Evolutionary conservation across 2,888 invertebrate genomes (phyloP), one percentile per base, ranked within the genome.

Genomic region (Alviniconcha strummeri): DNA sequence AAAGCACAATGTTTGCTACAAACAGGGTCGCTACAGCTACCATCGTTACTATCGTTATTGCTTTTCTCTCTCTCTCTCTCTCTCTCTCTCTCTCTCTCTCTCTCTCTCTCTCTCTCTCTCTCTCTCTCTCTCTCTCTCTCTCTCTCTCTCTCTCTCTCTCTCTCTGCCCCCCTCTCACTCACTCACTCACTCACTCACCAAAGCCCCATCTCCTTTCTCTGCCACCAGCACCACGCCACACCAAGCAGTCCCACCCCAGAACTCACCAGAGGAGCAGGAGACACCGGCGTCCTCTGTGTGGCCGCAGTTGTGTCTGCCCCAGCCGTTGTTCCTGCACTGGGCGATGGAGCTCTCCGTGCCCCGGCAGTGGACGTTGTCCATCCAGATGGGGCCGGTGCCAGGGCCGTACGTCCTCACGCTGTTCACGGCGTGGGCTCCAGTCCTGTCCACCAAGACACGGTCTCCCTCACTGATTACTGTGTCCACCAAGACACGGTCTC

Each of bases 251-350:
- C 19, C 57, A 7, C 19, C 5, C 19, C 36, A 36, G 36, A 36
- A 69, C 82, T 77, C 17, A 82, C 82, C 55, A 0, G 75, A 15
- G n/a, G 69, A 71, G 82, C 92, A 92, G 9, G 81, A 82, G 13
- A 97, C 95, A 5, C 95, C 95, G 2, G 96, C 96, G 90, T 97
- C 97, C 93, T 97, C 97, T 6, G 94, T 94, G 91, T 97, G 97
- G 84, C 95, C 95, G 91, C 97, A 97, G 91, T 96, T 96, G 91
- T 95, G 95, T 84, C 95, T 95, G 1, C 96, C 96, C 96, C 96
- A 96, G 9, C 95, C 94, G 93, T 95, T 95, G 89, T 96, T 96
- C 6, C 94, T 93, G 90, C 96, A 97, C n/a, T 95, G 93, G 80
- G 95, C 94, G n/a, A 97, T 89, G 79, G 94, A 83, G 2, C 55